phyloP scores from a whole-genome alignment of 2,888 invertebrate species.

The Agriopis marginaria region DNA sequence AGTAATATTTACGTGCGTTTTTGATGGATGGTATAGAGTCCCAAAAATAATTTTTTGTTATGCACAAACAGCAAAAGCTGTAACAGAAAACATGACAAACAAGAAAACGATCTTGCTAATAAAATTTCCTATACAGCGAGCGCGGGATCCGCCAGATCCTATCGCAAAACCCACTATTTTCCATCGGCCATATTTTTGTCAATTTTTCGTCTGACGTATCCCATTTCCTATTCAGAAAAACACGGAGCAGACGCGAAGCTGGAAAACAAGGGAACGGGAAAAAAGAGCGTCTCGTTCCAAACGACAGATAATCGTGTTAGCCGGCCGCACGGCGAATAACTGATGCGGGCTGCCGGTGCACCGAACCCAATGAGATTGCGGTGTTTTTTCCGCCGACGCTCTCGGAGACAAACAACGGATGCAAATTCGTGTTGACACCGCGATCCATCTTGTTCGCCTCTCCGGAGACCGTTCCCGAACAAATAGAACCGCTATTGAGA shows the following conservation, averaged over 20 bases:
- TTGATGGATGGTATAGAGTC: background rate
- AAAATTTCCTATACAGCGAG: slow-evolving; percentile 65
- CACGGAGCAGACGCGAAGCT: slow-evolving; percentile 81
- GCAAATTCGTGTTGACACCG: slow-evolving; percentile 86
- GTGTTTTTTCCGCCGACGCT: slow-evolving; percentile 81
- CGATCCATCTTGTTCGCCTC: slow-evolving; percentile 85
- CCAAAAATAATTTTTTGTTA: slow-evolving; percentile 10
- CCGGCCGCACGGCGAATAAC: slow-evolving; percentile 81
- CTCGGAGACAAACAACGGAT: slow-evolving; percentile 84
- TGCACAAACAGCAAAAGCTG: slow-evolving; percentile 36
- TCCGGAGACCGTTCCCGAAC: slow-evolving; percentile 79
- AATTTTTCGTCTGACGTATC: slow-evolving; percentile 85
- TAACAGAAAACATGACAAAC: slow-evolving; percentile 58
- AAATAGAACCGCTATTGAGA: slow-evolving; percentile 82
- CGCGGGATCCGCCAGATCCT: slow-evolving; percentile 73
- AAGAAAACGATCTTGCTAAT: slow-evolving; percentile 77
- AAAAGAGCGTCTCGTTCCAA: slow-evolving; percentile 82
- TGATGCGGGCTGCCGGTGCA: slow-evolving; percentile 76
- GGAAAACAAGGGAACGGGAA: slow-evolving; percentile 84
- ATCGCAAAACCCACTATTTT: slow-evolving; percentile 83
- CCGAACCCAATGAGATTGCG: slow-evolving; percentile 83
- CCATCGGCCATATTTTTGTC: slow-evolving; percentile 84
- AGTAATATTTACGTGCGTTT: slow-evolving; percentile 25
- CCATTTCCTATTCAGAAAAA: slow-evolving; percentile 85
- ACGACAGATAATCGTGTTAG: slow-evolving; percentile 86